Evolutionary conservation across 2,888 invertebrate genomes (phyloP), one percentile per base, ranked within the genome.

Genomic region (Octodonta nipae): DNA sequence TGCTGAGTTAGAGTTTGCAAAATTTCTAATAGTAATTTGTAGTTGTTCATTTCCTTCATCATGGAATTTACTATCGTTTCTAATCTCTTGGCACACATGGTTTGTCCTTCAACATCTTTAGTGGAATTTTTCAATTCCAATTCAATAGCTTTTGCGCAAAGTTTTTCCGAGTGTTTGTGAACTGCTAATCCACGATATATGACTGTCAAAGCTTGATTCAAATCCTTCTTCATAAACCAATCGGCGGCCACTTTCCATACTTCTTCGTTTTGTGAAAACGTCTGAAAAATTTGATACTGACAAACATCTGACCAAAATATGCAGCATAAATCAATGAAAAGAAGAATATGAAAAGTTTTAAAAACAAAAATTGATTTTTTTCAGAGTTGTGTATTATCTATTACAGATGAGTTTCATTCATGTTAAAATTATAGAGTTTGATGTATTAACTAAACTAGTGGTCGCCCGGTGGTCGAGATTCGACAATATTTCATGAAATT

Each of bases 171-270:
- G 7, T 74, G 65, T 0, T 78, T 75, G 57, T 86, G 83, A 41
- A 79, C 69, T 32, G 81, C 75, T 12, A 89, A 60, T 0, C 81
- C 89, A 50, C 81, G 74, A 26, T 86, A 65, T 11, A 89, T 64
- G 39, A 81, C 71, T 37, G 67, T 70, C 41, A 81, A 70, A 1
- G 86, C 84, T 45, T 68, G 75, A 13, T 76, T 71, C 7, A 75
- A 53, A 43, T 80, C 77, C 16, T 71, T 65, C 38, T 71, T 71
- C 38, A 78, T 71, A 56, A 86, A 83, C 75, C 78, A 85, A 45
- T 73, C 72, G 6, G 84, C 83, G 1, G 87, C 86, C 43, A 78
- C 62, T 35, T 78, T 71, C 86, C 88, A 91, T 38, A 79, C 65
- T 44, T 77, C 71, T 7, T 78, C 75, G 45, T 78, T 77, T 30